These are phyloP conservation scores for Melitaea cinxia DNA, from an alignment of 1,140 invertebrate species.

Conservation along the genomic window DNA sequence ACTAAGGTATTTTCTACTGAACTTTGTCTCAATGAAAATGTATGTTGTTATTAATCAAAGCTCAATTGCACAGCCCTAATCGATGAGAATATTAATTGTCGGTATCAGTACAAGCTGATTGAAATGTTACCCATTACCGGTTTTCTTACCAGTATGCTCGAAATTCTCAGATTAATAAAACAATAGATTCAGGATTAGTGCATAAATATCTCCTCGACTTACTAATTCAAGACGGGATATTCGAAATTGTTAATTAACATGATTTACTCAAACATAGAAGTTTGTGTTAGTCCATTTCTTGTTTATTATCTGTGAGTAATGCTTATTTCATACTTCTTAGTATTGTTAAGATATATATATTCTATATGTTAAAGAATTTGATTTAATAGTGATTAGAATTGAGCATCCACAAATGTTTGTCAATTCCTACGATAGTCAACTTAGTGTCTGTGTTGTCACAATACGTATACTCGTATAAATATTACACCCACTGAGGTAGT, in stretches of 20 bases:
- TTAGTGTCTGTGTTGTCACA: too few species aligned
- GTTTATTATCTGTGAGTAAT: slow-evolving; percentile 11
- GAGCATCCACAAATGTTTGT: too few species aligned
- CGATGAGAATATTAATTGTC: slow-evolving; percentile 23
- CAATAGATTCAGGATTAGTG: slow-evolving; percentile 25
- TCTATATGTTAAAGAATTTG: too few species aligned
- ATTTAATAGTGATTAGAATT: too few species aligned
- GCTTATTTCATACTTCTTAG: background rate
- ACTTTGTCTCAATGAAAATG: too few species aligned
- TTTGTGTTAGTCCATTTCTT: slow-evolving; percentile 15
- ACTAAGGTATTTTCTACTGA: too few species aligned
- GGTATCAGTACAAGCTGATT: slow-evolving; percentile 20
- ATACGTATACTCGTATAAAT: too few species aligned
- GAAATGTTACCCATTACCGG: slow-evolving; percentile 33
- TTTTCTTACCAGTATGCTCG: slow-evolving; percentile 21
- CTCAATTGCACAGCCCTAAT: slow-evolving; percentile 18
- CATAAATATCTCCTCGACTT: slow-evolving; percentile 30
- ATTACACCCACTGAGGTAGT: too few species aligned
- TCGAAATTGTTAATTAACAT: slow-evolving; percentile 7
- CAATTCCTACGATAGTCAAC: too few species aligned
- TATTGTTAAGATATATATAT: background rate
- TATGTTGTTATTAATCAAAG: too few species aligned
- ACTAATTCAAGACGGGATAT: slow-evolving; percentile 24
- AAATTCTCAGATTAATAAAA: slow-evolving; percentile 36
- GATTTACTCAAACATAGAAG: slow-evolving; percentile 10